Percentiles rank a stretch among this genome's conserved stretches.
Evolutionary conservation across 2,113 vertebrate genomes (phyloP).

Genomic region (Salvelinus alpinus): DNA sequence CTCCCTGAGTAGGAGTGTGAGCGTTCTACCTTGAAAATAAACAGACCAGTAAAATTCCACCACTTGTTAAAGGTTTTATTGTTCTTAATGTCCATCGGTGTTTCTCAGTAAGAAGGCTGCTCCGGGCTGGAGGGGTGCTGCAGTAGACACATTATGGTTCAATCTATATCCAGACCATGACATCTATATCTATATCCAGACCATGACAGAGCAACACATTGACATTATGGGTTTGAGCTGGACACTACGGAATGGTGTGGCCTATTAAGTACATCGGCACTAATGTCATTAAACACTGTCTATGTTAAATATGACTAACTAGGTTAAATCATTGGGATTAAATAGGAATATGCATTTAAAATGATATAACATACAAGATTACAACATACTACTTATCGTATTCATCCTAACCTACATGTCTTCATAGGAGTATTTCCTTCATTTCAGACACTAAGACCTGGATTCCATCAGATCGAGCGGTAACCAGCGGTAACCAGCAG

Average conservation of each 20-base stretch:
- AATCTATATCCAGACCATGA: no score
- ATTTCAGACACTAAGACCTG: background rate
- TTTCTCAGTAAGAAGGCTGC: constrained; percentile 2
- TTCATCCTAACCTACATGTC: constrained; percentile 8
- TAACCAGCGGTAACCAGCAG: no score
- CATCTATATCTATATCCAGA: no score
- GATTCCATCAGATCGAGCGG: no score
- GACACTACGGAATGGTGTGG: background rate
- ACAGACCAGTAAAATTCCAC: no score
- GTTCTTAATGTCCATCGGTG: constrained; percentile 15
- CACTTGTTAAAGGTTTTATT: constrained; percentile 51
- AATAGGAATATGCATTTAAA: constrained; percentile 4
- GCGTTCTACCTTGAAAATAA: background rate
- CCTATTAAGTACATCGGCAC: constrained; percentile 7
- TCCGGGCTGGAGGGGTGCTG: no score
- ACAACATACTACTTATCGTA: constrained; percentile 29
- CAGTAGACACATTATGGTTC: background rate
- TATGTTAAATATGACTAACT: constrained; percentile 21
- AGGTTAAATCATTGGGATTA: constrained; percentile 24
- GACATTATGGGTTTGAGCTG: no score
- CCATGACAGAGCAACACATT: no score
- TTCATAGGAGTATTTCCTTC: constrained; percentile 18
- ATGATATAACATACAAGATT: constrained; percentile 12
- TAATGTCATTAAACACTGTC: constrained; percentile 13
- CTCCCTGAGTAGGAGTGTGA: no score